Conservation (phyloP, 2,113 vertebrate genomes). For the Capreolus pygargus region DNA sequence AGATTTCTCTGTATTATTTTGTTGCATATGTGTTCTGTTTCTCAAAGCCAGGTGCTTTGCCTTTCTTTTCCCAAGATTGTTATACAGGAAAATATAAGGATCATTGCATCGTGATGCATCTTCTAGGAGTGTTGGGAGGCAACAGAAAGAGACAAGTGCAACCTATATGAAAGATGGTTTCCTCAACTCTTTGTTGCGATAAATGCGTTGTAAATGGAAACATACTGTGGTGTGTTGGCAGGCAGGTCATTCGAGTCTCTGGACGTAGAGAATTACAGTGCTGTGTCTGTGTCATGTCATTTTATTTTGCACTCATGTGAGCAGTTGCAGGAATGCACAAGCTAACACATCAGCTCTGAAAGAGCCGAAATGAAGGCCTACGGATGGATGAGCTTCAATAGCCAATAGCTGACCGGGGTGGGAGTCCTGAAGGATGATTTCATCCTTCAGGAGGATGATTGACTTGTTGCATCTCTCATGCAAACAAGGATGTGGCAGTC, state of each 20-base stretch:
- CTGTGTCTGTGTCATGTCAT: conserved; percentile 21
- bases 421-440: conserved; percentile 43
- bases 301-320: conserved; percentile 58
- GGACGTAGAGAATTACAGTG: conserved; percentile 36
- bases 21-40: background rate
- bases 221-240: conserved; percentile 11
- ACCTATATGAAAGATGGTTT: conserved; percentile 41
- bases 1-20: background rate
- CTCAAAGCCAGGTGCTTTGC: background rate
- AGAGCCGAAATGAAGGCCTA: conserved; percentile 39
- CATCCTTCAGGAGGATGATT: too few species aligned
- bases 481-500: conserved; percentile 59
- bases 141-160: conserved; percentile 32
- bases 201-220: conserved; percentile 33
- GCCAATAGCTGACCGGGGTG: conserved; percentile 26
- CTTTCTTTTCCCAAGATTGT: background rate
- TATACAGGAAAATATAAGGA: background rate
- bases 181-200: conserved; percentile 45
- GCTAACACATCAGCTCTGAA: conserved; percentile 47
- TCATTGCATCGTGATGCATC: conserved; percentile 5
- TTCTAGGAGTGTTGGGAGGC: conserved; percentile 15
- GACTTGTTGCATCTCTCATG: conserved; percentile 68
- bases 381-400: conserved; percentile 37
- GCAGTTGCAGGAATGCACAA: conserved; percentile 27
- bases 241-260: background rate